Conservation (phyloP, 2,113 vertebrate genomes). For the Equus przewalskii region DNA sequence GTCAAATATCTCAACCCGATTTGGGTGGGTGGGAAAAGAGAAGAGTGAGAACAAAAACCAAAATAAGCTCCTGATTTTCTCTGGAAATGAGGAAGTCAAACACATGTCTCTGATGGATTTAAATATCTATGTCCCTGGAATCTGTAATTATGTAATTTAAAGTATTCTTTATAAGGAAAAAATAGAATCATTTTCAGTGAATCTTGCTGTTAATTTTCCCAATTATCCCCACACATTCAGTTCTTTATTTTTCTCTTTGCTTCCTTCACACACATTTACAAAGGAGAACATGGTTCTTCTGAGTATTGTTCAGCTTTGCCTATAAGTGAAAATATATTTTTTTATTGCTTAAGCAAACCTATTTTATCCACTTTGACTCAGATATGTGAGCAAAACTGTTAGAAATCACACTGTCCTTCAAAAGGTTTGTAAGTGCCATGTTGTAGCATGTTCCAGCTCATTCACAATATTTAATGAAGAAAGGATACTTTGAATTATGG, state of each 20-base stretch:
- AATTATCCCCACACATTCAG: not conserved
- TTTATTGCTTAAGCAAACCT: not conserved
- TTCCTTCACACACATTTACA: not conserved
- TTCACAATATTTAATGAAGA: slow-evolving; percentile 10
- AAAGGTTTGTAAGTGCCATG: not conserved
- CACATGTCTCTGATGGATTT: slow-evolving; percentile 40
- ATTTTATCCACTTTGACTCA: not conserved
- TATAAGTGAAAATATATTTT: not conserved
- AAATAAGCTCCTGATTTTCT: slow-evolving; percentile 50
- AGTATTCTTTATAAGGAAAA: slow-evolving; percentile 54
- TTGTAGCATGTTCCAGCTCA: not conserved
- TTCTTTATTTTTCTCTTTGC: not conserved
- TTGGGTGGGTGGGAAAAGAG: slow-evolving; percentile 3
- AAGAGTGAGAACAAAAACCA: slow-evolving; percentile 31
- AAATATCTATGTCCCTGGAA: slow-evolving; percentile 40
- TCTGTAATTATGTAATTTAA: slow-evolving; percentile 55
- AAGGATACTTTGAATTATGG: not conserved
- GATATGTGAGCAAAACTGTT: not conserved
- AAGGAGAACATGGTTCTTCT: not conserved
- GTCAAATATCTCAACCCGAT: not conserved
- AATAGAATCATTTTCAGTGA: slow-evolving; percentile 30
- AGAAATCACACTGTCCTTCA: not conserved
- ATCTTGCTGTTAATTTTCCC: slow-evolving; percentile 42
- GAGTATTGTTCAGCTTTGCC: not conserved
- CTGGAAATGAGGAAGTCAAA: slow-evolving; percentile 46